Conservation (phyloP, 2,797 vertebrate species). For the Gymnoscopelus braueri region DNA sequence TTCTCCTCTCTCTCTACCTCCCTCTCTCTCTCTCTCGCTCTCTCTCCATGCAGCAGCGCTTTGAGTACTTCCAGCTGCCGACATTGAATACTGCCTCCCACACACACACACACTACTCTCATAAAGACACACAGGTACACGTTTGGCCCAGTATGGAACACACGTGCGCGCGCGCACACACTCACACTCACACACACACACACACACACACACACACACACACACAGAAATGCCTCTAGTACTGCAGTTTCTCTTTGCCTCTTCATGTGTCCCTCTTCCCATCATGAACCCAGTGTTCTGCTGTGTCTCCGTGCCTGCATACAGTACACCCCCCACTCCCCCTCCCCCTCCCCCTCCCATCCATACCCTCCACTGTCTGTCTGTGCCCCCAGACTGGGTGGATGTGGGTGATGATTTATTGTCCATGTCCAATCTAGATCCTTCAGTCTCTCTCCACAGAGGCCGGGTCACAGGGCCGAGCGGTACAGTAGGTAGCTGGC, state of each 20-base stretch:
- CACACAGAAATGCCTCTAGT: slow-evolving; percentile 56
- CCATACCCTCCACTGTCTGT: slow-evolving; percentile 27
- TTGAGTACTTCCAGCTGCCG: slow-evolving; percentile 87
- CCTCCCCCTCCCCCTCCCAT: slow-evolving; percentile 41
- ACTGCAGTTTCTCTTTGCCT: slow-evolving; percentile 48
- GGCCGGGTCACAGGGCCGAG: slow-evolving; percentile 70
- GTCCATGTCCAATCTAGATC: slow-evolving; percentile 76
- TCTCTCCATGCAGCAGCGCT: slow-evolving; percentile 65
- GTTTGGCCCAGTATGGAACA: slow-evolving; percentile 2
- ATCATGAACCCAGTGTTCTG: slow-evolving; percentile 11
- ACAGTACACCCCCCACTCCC: not conserved
- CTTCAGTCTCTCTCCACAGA: slow-evolving; percentile 38
- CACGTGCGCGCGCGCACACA: slow-evolving; percentile 42
- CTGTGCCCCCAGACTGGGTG: slow-evolving; percentile 75
- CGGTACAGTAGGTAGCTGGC: slow-evolving; percentile 68
- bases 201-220: slow-evolving; percentile 35
- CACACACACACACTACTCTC: slow-evolving; percentile 37
- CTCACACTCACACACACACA: slow-evolving; percentile 11
- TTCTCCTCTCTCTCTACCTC: slow-evolving; percentile 52
- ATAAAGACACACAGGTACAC: not conserved
- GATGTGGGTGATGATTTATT: slow-evolving; percentile 84
- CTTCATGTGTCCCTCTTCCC: slow-evolving; percentile 30
- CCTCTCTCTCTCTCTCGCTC: slow-evolving; percentile 33
- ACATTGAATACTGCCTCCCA: slow-evolving; percentile 79
- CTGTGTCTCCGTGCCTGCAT: slow-evolving; percentile 9